These are phyloP conservation scores for Tragelaphus buxtoni DNA, from an alignment of 2,113 vertebrate species.

Conservation along the genomic window DNA sequence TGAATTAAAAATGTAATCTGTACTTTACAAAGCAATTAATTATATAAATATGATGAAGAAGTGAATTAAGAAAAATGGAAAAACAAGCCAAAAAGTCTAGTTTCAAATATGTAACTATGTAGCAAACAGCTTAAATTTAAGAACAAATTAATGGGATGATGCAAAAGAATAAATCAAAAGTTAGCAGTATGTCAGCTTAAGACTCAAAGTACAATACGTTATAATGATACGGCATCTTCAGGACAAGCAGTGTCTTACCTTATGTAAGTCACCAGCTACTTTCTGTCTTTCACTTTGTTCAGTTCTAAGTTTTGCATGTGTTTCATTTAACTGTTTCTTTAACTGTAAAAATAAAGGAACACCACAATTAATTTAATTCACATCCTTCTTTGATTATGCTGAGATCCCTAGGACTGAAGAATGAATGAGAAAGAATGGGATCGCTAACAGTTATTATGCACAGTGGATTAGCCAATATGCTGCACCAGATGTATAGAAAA, in stretches of 20 bases:
- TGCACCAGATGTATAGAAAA: conserved; percentile 69
- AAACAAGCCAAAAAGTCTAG: background rate
- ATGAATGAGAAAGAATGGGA: conserved; percentile 41
- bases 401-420: conserved; percentile 52
- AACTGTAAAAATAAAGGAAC: conserved; percentile 84
- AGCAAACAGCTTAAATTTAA: background rate
- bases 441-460: conserved; percentile 52
- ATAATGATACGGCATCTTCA: background rate
- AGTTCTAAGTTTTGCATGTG: conserved; percentile 87
- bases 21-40: background rate
- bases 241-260: conserved; percentile 80
- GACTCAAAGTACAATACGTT: background rate
- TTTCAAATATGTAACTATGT: background rate
- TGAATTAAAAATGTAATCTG: background rate
- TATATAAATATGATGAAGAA: background rate
- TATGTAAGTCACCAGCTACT: conserved; percentile 91
- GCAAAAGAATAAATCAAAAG: background rate
- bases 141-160: background rate
- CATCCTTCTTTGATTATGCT: conserved; percentile 40
- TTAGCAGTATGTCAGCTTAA: background rate
- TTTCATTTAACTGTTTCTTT: conserved; percentile 92
- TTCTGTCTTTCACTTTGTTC: conserved; percentile 92
- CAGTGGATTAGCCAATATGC: conserved; percentile 69
- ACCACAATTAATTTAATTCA: conserved; percentile 7
- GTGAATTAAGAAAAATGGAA: background rate